Conservation (phyloP, 2,797 vertebrate genomes). For the Cirrhinus mrigala region DNA sequence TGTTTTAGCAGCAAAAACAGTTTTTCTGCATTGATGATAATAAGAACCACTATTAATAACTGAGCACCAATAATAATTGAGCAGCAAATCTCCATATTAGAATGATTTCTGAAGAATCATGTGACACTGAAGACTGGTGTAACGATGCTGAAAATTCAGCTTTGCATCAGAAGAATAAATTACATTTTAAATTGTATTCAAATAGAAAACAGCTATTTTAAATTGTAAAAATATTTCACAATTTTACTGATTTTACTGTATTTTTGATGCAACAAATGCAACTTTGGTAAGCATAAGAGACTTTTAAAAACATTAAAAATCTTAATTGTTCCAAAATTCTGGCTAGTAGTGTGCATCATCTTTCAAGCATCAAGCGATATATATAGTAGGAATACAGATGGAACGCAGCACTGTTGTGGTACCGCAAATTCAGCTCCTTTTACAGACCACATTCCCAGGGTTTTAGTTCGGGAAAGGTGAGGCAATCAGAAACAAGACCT, state of each 20-base stretch:
- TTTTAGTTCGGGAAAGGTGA: conserved; percentile 21
- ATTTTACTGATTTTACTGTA: not conserved
- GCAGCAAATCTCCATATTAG: not conserved
- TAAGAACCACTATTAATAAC: not conserved
- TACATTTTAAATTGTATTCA: not conserved
- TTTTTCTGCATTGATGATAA: not conserved
- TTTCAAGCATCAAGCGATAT: not conserved
- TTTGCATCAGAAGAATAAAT: not conserved
- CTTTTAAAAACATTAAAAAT: not conserved
- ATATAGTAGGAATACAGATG: not conserved
- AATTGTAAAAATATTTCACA: not conserved
- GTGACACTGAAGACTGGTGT: not conserved
- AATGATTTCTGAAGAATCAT: not conserved
- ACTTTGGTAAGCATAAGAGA: not conserved
- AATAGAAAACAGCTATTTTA: not conserved
- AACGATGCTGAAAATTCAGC: not conserved
- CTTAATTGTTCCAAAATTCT: not conserved
- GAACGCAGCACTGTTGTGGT: not conserved
- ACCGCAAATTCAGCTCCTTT: conserved; percentile 3
- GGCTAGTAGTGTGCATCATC: not conserved
- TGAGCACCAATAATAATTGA: not conserved
- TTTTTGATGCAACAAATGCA: not conserved
- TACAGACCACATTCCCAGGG: conserved; percentile 14
- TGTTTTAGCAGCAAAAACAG: not conserved
- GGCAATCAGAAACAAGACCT: conserved; percentile 62